These are phyloP conservation scores for Atta texana DNA, from an alignment of 1,140 invertebrate genomes.

Conservation along the genomic window DNA sequence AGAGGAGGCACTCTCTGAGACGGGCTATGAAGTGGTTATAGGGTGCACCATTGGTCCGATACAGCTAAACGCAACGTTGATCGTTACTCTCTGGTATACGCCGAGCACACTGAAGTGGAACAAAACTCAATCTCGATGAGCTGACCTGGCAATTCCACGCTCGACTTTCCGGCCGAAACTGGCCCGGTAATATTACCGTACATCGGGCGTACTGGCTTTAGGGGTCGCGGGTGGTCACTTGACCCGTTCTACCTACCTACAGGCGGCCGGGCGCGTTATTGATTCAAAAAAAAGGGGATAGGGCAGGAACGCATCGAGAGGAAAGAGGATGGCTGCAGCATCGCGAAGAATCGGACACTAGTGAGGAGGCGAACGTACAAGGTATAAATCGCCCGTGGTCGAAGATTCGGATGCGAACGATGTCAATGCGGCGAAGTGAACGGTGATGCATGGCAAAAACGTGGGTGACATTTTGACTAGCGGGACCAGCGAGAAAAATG, in stretches of 20 bases:
- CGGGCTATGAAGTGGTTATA: constrained; percentile 16
- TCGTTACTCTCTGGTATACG: constrained; percentile 54
- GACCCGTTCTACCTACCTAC: constrained; percentile 72
- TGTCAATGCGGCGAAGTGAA: constrained; percentile 39
- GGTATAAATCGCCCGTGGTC: constrained; percentile 43
- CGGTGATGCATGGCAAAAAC: constrained; percentile 55
- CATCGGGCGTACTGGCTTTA: constrained; percentile 73
- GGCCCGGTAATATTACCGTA: constrained; percentile 78
- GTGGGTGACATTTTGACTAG: constrained; percentile 44
- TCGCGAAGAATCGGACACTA: background rate
- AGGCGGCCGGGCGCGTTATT: constrained; percentile 74
- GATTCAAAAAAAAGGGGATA: constrained; percentile 74
- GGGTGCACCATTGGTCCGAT: constrained; percentile 18
- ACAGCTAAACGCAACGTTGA: constrained; percentile 57
- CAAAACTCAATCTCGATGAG: constrained; percentile 80
- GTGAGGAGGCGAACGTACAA: constrained; percentile 7
- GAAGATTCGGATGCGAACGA: constrained; percentile 45
- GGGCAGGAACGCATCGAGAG: constrained; percentile 6
- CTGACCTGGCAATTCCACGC: constrained; percentile 79
- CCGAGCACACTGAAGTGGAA: constrained; percentile 65
- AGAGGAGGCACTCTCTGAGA: constrained; percentile 32
- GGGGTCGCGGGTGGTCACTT: constrained; percentile 77
- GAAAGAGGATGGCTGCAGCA: background rate
- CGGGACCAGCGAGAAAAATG: constrained; percentile 2
- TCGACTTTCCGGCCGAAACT: constrained; percentile 73